A percentile compares a stretch with the other conserved stretches of the same genome.
Evolutionary conservation across 2,888 invertebrate genomes (phyloP).

Genomic region (Polietes domitor): DNA sequence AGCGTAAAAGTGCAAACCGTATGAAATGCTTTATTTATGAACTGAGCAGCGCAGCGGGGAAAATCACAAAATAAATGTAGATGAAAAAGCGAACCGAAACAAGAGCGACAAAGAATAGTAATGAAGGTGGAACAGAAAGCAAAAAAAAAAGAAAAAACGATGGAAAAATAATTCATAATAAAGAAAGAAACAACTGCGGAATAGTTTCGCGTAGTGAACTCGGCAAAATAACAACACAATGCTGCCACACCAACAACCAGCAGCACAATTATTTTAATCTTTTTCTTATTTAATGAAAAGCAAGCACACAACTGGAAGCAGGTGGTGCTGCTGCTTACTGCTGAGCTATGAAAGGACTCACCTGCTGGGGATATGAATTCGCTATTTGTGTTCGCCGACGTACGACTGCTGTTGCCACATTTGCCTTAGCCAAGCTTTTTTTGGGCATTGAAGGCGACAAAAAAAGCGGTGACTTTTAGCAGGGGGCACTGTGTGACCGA

Average conservation of each 20-base stretch:
- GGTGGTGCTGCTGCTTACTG: slow-evolving; percentile 56
- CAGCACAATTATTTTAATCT: slow-evolving; percentile 42
- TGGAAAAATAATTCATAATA: slow-evolving; percentile 31
- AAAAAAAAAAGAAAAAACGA: not conserved
- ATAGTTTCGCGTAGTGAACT: slow-evolving; percentile 7
- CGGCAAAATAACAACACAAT: slow-evolving; percentile 8
- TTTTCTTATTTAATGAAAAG: slow-evolving; percentile 41
- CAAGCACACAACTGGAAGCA: not conserved
- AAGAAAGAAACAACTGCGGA: slow-evolving; percentile 13
- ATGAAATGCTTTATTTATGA: slow-evolving; percentile 23
- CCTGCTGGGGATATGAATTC: slow-evolving; percentile 37
- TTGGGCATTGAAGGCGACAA: not conserved
- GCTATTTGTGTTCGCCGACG: not conserved
- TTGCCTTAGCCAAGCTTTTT: not conserved
- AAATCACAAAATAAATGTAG: slow-evolving; percentile 29
- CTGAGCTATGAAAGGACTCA: slow-evolving; percentile 14
- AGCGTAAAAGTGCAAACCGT: slow-evolving; percentile 15
- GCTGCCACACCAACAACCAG: not conserved
- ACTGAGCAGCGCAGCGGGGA: not conserved
- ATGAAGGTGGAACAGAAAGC: not conserved
- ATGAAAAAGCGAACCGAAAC: not conserved
- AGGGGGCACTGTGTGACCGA: not conserved
- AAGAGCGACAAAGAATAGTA: slow-evolving; percentile 2
- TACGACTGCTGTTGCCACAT: not conserved
- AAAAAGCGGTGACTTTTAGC: not conserved